Evolutionary conservation across 1,140 invertebrate species (phyloP), one percentile per base, ranked within the genome.

Genomic region (Batillaria attramentaria): DNA sequence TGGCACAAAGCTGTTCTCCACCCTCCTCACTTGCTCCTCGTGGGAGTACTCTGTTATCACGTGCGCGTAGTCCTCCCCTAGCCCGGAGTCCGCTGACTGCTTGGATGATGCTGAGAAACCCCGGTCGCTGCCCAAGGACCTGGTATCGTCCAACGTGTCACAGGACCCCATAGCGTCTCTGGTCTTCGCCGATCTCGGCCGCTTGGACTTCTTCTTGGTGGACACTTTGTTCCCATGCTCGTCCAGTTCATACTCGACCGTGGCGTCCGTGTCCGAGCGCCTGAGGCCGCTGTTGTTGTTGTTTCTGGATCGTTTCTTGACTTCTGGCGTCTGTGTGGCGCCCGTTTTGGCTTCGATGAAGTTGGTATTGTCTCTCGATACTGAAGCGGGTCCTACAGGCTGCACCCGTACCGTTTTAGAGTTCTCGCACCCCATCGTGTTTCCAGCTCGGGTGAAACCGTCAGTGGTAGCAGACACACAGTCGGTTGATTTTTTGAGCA

Each of bases 41-140:
- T 82, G 70, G 20, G 87, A 88, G 60, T 82, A 75, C 78, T 89
- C 88, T n/a, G 88, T 88, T 50, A 89, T 87, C 0, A 88, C 76
- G 28, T 81, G 72, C 20, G 84, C 80, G n/a, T 87, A 85, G n/a
- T 88, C 87, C 28, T 81, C 85, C n/a, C 82, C 85, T n/a, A 88
- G 78, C 28, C 88, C 88, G 4, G 88, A 89, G 72, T 89, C 88
- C 0, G 77, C 60, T 54, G 87, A 88, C 39, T 87, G 80, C 68
- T 87, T 89, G 16, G 86, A 87, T 20, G 82, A 81, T 20, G 88
- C 88, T 5, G 86, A 87, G 35, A 83, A 83, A 13, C 85, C 85
- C 24, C 87, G 74, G 37, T 86, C 84, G 5, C 84, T 82, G 35
- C 77, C 78, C 62, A 80, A 24, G 13, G 81, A 83, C 16, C 76